These are phyloP conservation scores for Epinotia bilunana DNA, from an alignment of 2,888 invertebrate genomes.

Conservation along the genomic window DNA sequence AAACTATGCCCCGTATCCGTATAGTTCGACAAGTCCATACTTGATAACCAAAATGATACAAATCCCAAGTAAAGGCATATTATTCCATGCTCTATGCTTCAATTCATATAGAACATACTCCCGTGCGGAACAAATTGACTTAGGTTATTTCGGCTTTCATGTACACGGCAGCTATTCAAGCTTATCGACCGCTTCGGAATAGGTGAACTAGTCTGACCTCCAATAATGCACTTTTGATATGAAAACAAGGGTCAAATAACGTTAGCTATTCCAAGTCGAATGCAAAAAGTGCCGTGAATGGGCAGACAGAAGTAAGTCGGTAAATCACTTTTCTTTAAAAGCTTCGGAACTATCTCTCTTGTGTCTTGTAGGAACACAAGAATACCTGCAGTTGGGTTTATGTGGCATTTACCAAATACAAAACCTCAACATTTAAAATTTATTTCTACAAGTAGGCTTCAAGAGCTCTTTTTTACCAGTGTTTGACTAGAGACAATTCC, in stretches of 20 bases:
- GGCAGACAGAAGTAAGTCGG: background rate
- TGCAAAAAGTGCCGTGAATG: background rate
- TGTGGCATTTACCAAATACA: too few relatives aligned
- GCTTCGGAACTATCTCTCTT: slow-evolving; percentile 12
- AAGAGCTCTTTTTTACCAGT: too few relatives aligned
- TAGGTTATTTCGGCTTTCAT: background rate
- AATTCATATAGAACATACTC: background rate
- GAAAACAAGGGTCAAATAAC: background rate
- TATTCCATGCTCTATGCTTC: background rate
- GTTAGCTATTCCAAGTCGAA: background rate
- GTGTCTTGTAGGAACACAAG: background rate
- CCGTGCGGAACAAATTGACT: background rate
- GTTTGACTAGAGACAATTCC: too few relatives aligned
- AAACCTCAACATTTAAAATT: too few relatives aligned
- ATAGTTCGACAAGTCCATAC: slow-evolving; percentile 14
- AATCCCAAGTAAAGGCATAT: background rate
- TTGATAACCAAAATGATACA: background rate
- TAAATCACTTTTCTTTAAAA: slow-evolving; percentile 32
- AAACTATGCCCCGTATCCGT: slow-evolving; percentile 8
- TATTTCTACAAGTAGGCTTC: too few relatives aligned
- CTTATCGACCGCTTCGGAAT: background rate
- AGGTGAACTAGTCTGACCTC: background rate
- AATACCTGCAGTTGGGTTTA: too few relatives aligned
- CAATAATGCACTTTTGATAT: background rate
- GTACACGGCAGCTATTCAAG: background rate